Conservation (phyloP, 2,113 vertebrate genomes). For the Stigmatopora nigra region DNA sequence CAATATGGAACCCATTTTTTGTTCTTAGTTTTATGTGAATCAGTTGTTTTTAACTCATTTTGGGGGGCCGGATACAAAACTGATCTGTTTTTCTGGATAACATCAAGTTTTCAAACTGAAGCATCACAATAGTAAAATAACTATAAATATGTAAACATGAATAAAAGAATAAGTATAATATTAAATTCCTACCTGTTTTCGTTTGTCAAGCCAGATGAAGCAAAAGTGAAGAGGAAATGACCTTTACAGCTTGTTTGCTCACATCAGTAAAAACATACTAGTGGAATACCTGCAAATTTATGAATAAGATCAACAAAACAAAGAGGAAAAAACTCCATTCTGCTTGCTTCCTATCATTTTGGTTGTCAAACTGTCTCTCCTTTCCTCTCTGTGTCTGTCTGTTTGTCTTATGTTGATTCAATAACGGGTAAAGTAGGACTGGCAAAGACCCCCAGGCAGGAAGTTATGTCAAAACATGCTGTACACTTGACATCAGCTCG, state of each 20-base stretch:
- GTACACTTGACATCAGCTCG: conserved; percentile 12
- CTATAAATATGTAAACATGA: background rate
- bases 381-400: conserved; percentile 7
- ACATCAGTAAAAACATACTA: conserved; percentile 52
- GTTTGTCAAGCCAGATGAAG: conserved; percentile 36
- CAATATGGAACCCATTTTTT: background rate
- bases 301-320: conserved; percentile 29
- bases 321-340: conserved; percentile 25
- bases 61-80: no score
- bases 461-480: conserved; percentile 28
- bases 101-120: no score
- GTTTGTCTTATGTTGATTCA: conserved; percentile 34
- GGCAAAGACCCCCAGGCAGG: conserved; percentile 43
- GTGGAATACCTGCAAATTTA: conserved; percentile 27
- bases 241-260: conserved; percentile 31
- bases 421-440: conserved; percentile 41
- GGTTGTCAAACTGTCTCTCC: conserved; percentile 13
- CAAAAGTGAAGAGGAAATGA: conserved; percentile 24
- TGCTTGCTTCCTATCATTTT: conserved; percentile 22
- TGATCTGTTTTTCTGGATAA: no score
- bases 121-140: no score
- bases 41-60: no score
- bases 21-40: no score
- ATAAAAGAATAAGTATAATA: background rate
- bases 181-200: conserved; percentile 53